Evolutionary conservation across 2,888 invertebrate species (phyloP), one percentile per base, ranked within the genome.

Genomic region (Synanthedon tipuliformis): DNA sequence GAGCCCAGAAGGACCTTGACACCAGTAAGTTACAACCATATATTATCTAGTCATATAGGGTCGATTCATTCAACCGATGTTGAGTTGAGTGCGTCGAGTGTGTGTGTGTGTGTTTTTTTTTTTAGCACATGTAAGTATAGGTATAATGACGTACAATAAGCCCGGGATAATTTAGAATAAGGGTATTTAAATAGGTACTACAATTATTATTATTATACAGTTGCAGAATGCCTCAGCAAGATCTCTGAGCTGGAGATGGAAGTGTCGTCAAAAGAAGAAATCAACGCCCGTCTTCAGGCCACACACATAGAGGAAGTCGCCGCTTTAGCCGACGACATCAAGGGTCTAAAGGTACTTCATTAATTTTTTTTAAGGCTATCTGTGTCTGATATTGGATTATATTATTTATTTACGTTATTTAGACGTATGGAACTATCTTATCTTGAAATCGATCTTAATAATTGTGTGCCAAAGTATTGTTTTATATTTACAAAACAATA

Each of bases 181-280:
- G 8, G 1, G 4, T 23, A 23, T 4, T 4, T 41, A 41, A 27
- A 27, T 27, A 27, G 27, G 27, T 27, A 1, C 16, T 49, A 49
- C 16, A 49, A 18, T 12, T 41, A 48, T 54, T 16, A 13, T 12
- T 54, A 51, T 50, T 78, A 77, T 45, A 1, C 69, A 90, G 90
- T 89, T 71, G 88, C 89, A 71, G 86, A 89, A 75, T 90, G 88
- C 76, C 71, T 90, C 72, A 79, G 80, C 77, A 87, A 87, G 79
- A 88, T 88, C 70, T 82, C 87, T 61, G 89, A 89, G 72, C 82
- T 89, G 64, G 89, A 90, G 71, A 80, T 81, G 63, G 89, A 90
- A 66, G 78, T 89, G 60, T 76, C 86, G 50, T 78, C 86, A 51
- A 88, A 85, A 61, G 89, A 89, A 61, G 83, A 89, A 62, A 81